Percentiles rank a stretch among this genome's conserved stretches.
Evolutionary conservation across 2,888 invertebrate species (phyloP).

Genomic region (Trachelus tabidus): DNA sequence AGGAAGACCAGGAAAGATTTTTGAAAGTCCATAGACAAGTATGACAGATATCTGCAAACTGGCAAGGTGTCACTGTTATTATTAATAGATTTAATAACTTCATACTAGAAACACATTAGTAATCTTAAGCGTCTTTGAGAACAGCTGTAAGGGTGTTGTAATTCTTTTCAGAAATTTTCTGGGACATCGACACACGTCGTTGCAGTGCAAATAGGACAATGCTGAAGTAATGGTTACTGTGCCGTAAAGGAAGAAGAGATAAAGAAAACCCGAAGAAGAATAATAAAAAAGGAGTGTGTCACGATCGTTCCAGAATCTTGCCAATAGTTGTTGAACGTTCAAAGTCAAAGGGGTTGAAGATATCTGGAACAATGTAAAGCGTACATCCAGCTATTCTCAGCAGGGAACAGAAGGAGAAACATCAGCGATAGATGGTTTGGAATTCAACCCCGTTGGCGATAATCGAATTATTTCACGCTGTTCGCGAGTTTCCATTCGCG

Average conservation of each 20-base stretch:
- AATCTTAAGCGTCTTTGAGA: background rate
- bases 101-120: too few species aligned
- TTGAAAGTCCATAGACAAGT: too few species aligned
- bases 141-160: background rate
- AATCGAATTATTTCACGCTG: constrained; percentile 22
- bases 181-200: too few species aligned
- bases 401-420: background rate
- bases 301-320: background rate
- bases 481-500: constrained; percentile 17
- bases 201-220: too few species aligned
- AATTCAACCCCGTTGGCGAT: constrained; percentile 12
- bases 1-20: too few species aligned
- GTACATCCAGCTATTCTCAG: background rate
- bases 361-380: background rate
- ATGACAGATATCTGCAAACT: too few species aligned
- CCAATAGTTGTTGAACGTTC: background rate
- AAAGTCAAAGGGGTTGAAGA: background rate
- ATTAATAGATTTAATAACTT: too few species aligned
- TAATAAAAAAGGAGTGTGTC: background rate
- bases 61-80: too few species aligned
- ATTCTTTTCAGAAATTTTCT: background rate
- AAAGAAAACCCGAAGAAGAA: background rate
- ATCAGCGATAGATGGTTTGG: background rate
- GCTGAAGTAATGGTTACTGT: too few species aligned
- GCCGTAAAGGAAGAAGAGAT: background rate